Evolutionary conservation across 2,113 vertebrate species (phyloP).

Genomic region (Penelope pileata): DNA sequence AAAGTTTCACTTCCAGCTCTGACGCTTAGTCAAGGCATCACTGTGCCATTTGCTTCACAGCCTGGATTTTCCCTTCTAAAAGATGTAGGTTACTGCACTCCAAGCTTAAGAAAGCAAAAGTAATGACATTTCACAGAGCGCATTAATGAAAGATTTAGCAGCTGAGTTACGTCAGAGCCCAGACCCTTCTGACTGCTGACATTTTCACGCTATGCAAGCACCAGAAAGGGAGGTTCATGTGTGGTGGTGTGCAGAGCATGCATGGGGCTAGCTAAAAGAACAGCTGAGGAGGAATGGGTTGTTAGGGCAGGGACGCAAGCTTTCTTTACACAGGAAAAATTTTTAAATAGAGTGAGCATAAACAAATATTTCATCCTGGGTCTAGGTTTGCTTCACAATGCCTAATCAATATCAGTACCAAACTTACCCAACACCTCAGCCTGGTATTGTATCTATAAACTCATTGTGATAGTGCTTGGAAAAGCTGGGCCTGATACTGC

Average conservation of each 20-base stretch:
- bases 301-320: not conserved
- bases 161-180: not conserved
- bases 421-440: not conserved
- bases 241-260: not conserved
- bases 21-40: not conserved
- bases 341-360: not conserved
- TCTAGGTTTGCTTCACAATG: not conserved
- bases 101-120: not conserved
- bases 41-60: not conserved
- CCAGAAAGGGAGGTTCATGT: not conserved
- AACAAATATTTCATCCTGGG: not conserved
- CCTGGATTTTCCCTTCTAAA: conserved; percentile 8
- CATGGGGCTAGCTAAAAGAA: not conserved
- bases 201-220: not conserved
- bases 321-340: not conserved
- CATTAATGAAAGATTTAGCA: not conserved
- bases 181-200: not conserved
- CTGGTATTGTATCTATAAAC: not conserved
- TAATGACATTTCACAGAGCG: not conserved
- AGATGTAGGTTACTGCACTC: not conserved
- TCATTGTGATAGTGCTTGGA: not conserved
- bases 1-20: conserved; percentile 24
- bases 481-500: not conserved
- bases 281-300: not conserved
- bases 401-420: not conserved